A percentile compares a stretch with the other conserved stretches of the same genome.
Conservation (phyloP, 2,888 invertebrate genomes). For the Aplocera efformata region DNA sequence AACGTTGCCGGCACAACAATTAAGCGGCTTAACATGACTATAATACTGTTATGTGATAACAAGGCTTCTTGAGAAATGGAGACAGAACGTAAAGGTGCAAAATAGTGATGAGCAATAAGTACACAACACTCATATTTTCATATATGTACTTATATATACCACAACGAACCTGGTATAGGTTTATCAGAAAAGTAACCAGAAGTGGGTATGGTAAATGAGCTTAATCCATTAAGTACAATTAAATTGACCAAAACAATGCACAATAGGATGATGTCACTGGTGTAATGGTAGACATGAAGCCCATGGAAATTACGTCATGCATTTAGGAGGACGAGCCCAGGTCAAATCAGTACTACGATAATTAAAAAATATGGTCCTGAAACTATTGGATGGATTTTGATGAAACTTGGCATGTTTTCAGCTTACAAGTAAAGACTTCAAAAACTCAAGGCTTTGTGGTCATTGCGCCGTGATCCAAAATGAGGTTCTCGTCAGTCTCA, state of each 20-base stretch:
- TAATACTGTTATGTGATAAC: conserved; percentile 54
- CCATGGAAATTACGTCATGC: conserved; percentile 11
- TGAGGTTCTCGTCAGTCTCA: too few species aligned
- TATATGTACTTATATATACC: conserved; percentile 1
- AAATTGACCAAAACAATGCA: conserved; percentile 20
- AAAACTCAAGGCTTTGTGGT: too few species aligned
- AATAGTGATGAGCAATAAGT: conserved; percentile 9
- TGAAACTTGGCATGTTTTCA: too few species aligned
- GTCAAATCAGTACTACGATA: too few species aligned
- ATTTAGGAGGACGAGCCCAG: conserved; percentile 6
- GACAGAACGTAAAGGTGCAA: conserved; percentile 15
- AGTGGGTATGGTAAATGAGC: background rate
- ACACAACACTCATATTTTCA: conserved; percentile 8
- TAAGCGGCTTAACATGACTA: conserved; percentile 54
- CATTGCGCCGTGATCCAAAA: too few species aligned
- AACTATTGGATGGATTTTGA: too few species aligned
- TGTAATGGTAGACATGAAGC: conserved; percentile 17
- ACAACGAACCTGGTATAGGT: conserved; percentile 1
- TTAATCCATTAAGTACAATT: conserved; percentile 1
- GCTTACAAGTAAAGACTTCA: too few species aligned
- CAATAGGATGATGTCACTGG: conserved; percentile 27
- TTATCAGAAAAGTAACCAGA: background rate
- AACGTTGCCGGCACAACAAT: conserved; percentile 48
- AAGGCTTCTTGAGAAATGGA: conserved; percentile 15
- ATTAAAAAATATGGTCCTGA: too few species aligned